These are phyloP conservation scores for Myiotriccus ornatus DNA, from an alignment of 2,797 vertebrate species.

Conservation along the genomic window DNA sequence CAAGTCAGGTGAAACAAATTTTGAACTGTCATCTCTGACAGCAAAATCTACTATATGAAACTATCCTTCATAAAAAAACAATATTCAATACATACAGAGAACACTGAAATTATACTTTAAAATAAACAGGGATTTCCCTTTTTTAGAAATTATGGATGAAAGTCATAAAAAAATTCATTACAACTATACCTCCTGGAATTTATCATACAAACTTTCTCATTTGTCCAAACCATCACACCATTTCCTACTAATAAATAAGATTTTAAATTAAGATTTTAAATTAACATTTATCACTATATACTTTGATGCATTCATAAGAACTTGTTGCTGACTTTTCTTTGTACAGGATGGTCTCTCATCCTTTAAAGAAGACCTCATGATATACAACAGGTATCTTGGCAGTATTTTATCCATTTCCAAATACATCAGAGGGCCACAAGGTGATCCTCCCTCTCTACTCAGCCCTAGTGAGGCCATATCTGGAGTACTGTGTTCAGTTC, in stretches of 20 bases:
- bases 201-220: fast-evolving
- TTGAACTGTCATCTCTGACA: not conserved
- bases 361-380: not conserved
- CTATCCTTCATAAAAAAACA: not conserved
- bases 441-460: not conserved
- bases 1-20: not conserved
- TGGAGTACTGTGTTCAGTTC: fast-evolving
- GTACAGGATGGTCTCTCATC: not conserved
- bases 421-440: not conserved
- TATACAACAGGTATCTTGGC: not conserved
- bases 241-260: not conserved
- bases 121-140: not conserved
- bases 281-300: not conserved
- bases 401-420: not conserved
- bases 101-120: not conserved
- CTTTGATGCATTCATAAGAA: not conserved
- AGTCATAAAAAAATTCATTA: not conserved
- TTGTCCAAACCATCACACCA: too few relatives aligned
- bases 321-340: not conserved
- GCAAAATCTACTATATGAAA: not conserved
- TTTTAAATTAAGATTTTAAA: not conserved
- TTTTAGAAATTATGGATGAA: not conserved
- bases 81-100: not conserved
- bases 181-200: not conserved
- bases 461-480: too few relatives aligned